phyloP scores from a whole-genome alignment of 2,113 vertebrate genomes.

The Columbina picui region DNA sequence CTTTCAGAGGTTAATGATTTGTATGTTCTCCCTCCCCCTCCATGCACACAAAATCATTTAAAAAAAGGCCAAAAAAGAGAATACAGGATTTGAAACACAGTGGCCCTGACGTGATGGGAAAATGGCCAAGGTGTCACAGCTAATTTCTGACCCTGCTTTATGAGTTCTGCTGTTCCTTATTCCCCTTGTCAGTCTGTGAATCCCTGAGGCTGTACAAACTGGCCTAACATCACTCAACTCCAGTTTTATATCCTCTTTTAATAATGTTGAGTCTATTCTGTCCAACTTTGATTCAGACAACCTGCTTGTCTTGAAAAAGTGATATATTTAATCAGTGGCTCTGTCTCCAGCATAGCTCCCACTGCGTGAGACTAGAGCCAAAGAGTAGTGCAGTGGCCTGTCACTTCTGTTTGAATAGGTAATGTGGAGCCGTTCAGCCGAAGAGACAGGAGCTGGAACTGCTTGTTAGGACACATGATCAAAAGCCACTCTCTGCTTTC shows the following conservation, averaged over 20 bases:
- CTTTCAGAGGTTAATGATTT: neutral
- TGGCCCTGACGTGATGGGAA: constrained; percentile 78
- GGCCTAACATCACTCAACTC: constrained; percentile 89
- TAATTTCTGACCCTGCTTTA: constrained; percentile 82
- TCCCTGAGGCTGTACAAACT: constrained; percentile 83
- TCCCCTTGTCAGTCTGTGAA: constrained; percentile 81
- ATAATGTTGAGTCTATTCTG: constrained; percentile 84
- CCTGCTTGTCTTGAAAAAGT: constrained; percentile 86
- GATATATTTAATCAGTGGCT: constrained; percentile 85
- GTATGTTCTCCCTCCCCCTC: neutral
- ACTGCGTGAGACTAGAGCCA: constrained; percentile 85
- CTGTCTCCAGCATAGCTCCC: constrained; percentile 80
- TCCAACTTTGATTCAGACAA: constrained; percentile 88
- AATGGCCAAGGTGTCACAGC: constrained; percentile 81
- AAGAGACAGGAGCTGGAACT: constrained; percentile 95
- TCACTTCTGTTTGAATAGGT: constrained; percentile 98
- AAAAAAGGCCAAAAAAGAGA: constrained; percentile 61
- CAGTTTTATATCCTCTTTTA: constrained; percentile 84
- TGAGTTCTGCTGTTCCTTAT: constrained; percentile 81
- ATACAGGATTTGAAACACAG: constrained; percentile 74
- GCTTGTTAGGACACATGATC: constrained; percentile 98
- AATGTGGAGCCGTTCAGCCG: constrained; percentile 91
- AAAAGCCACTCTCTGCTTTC: constrained; percentile 93
- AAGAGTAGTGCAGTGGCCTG: constrained; percentile 87
- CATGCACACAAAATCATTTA: neutral